Conservation (phyloP, 2,797 vertebrate species). For the Falco cherrug region DNA sequence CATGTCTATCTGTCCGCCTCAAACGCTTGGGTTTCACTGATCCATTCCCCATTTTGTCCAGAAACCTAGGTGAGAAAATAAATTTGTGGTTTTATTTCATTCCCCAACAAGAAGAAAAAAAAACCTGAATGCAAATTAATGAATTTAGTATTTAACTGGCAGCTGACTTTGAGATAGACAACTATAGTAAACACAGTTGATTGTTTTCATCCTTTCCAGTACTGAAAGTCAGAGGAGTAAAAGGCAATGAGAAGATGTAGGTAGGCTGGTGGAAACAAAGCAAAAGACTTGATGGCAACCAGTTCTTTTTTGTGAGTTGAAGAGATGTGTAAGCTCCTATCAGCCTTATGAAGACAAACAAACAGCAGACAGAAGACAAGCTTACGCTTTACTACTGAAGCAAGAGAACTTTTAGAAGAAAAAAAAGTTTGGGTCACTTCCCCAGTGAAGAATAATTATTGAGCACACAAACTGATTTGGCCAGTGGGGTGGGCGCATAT, state of each 20-base stretch:
- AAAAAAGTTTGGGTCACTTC: not conserved
- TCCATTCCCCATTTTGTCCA: constrained; percentile 87
- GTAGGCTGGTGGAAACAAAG: not conserved
- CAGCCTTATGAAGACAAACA: not conserved
- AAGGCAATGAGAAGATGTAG: not conserved
- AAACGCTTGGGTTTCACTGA: constrained; percentile 88
- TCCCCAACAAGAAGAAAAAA: not conserved
- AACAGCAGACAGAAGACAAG: not conserved
- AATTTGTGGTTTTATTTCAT: not conserved
- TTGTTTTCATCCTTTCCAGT: not conserved
- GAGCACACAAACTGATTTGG: not conserved
- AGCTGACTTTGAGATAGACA: not conserved
- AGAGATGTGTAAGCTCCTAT: not conserved
- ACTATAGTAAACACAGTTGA: not conserved
- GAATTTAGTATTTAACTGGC: not conserved
- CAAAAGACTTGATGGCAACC: not conserved
- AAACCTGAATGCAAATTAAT: not conserved
- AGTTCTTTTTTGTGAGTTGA: not conserved
- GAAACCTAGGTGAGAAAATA: constrained; percentile 55
- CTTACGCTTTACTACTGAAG: not conserved
- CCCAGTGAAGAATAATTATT: not conserved
- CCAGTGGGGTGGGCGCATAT: not conserved
- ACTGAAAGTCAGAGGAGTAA: not conserved
- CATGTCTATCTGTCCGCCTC: constrained; percentile 75
- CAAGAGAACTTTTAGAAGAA: not conserved